Conservation (phyloP, 2,797 vertebrate genomes). For the Enteromius anoplus region DNA sequence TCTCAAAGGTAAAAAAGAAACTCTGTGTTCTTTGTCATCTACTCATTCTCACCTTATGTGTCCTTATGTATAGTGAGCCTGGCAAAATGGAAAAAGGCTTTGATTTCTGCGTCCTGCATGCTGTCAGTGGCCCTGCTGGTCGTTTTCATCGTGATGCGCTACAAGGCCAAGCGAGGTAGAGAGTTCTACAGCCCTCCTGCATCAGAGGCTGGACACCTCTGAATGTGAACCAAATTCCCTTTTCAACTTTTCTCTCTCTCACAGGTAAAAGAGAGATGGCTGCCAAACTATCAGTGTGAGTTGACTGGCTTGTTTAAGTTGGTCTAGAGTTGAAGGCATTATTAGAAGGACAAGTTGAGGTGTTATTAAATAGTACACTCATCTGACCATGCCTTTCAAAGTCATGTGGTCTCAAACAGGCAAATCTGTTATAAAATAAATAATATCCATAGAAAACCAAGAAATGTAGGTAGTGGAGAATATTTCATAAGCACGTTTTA, state of each 20-base stretch:
- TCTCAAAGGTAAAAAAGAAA: background rate
- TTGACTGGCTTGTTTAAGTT: slow-evolving; percentile 67
- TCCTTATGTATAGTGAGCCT: slow-evolving; percentile 65
- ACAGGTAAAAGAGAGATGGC: slow-evolving; percentile 76
- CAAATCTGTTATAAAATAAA: background rate
- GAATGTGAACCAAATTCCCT: slow-evolving; percentile 65
- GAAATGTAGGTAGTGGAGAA: background rate
- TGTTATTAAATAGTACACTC: background rate
- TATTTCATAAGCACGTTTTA: slow-evolving; percentile 19
- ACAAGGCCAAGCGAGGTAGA: slow-evolving; percentile 79
- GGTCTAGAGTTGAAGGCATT: slow-evolving; percentile 46
- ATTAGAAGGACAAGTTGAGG: background rate
- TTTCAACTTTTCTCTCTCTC: slow-evolving; percentile 73
- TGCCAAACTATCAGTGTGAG: slow-evolving; percentile 82
- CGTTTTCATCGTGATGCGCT: slow-evolving; percentile 60
- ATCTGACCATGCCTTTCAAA: background rate
- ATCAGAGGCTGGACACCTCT: slow-evolving; percentile 63
- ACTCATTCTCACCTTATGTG: background rate
- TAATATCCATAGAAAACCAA: background rate
- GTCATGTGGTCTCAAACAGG: background rate
- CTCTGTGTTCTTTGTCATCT: background rate
- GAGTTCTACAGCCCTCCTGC: slow-evolving; percentile 71
- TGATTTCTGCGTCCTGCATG: slow-evolving; percentile 66
- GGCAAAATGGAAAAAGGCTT: slow-evolving; percentile 74
- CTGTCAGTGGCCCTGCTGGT: slow-evolving; percentile 58